A percentile compares a stretch with the other conserved stretches of the same genome.
phyloP scores from a whole-genome alignment of 2,888 invertebrate species.

The Aspidiotus destructor region DNA sequence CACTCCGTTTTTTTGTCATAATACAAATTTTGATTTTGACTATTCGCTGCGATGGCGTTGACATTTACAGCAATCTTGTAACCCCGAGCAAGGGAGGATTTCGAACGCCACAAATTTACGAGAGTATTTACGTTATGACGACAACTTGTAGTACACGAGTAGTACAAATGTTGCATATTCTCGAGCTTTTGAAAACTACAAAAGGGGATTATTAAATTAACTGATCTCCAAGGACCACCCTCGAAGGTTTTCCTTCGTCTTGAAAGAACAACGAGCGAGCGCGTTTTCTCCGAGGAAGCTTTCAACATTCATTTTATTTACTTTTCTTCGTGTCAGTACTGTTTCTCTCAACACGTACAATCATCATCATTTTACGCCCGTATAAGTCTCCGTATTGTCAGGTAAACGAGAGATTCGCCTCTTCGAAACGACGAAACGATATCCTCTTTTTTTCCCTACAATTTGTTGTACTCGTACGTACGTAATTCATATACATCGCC shows the following conservation, averaged over 20 bases:
- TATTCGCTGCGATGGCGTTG: too few relatives aligned
- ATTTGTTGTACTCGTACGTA: background rate
- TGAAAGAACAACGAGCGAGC: conserved; percentile 6
- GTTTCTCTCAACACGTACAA: background rate
- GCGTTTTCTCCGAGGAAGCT: conserved; percentile 23
- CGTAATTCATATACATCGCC: too few relatives aligned
- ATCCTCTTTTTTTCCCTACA: background rate
- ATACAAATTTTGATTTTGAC: too few relatives aligned
- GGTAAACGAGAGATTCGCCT: background rate
- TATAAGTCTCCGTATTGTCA: too few relatives aligned
- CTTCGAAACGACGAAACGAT: background rate
- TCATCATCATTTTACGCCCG: background rate
- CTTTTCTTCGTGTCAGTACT: background rate
- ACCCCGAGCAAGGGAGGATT: too few relatives aligned
- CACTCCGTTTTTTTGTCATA: too few relatives aligned
- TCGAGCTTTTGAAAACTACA: conserved; percentile 10
- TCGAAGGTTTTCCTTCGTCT: conserved; percentile 24
- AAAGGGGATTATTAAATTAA: conserved; percentile 30
- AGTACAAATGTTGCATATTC: too few relatives aligned
- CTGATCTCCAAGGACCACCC: conserved; percentile 29
- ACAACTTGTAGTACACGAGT: too few relatives aligned
- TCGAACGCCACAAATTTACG: too few relatives aligned
- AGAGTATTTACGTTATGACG: too few relatives aligned
- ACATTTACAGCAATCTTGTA: too few relatives aligned
- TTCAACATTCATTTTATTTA: conserved; percentile 27